Conservation (phyloP, 1,140 invertebrate species). For the Neocloeon triangulifer region DNA sequence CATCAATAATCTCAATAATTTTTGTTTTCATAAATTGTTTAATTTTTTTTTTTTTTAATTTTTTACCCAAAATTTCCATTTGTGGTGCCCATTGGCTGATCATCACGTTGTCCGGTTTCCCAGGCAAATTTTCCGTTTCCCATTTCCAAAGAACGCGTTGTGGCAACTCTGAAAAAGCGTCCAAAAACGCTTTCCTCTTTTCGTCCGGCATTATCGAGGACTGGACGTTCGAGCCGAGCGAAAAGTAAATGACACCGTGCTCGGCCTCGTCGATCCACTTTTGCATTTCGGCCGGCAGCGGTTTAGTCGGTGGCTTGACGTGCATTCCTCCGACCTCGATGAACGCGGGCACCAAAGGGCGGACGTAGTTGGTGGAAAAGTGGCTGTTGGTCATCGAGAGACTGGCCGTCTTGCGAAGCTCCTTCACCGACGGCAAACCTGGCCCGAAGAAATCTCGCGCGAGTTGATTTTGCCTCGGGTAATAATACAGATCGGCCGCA, state of each 20-base stretch:
- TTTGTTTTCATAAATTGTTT: too few relatives aligned
- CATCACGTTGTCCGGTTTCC: slow-evolving; percentile 14
- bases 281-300: too few relatives aligned
- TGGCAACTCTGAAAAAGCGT: slow-evolving; percentile 20
- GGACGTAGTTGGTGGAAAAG: slow-evolving; percentile 10
- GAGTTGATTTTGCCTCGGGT: background rate
- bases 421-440: slow-evolving; percentile 11
- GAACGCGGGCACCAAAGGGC: slow-evolving; percentile 12
- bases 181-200: slow-evolving; percentile 16
- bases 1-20: too few relatives aligned
- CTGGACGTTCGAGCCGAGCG: slow-evolving; percentile 12
- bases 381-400: too few relatives aligned
- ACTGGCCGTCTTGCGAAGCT: slow-evolving; percentile 12
- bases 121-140: slow-evolving; percentile 13
- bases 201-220: slow-evolving; percentile 11
- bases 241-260: slow-evolving; percentile 12
- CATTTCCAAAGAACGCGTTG: slow-evolving; percentile 27
- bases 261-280: slow-evolving; percentile 6
- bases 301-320: slow-evolving; percentile 9
- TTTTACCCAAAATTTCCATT: slow-evolving; percentile 15
- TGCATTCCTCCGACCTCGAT: slow-evolving; percentile 13
- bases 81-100: slow-evolving; percentile 19
- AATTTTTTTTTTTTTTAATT: too few relatives aligned
- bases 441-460: background rate
- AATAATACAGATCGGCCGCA: too few relatives aligned